These are phyloP conservation scores for Apotomis capreana DNA, from an alignment of 2,888 invertebrate species.

Conservation along the genomic window DNA sequence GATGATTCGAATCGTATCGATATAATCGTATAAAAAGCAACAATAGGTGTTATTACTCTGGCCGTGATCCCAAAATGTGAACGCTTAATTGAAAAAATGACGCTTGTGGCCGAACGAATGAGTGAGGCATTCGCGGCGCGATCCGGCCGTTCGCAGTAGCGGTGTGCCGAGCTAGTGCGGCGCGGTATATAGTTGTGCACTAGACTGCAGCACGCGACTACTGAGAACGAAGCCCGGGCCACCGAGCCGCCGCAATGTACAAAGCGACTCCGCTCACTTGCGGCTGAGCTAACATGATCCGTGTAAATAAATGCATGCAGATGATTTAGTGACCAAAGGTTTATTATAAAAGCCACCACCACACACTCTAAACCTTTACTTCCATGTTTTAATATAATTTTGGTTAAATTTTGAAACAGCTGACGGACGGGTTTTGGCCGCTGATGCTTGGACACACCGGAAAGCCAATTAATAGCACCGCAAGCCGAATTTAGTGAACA, in stretches of 20 bases:
- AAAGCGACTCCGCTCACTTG: slow-evolving; percentile 70
- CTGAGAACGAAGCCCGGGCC: slow-evolving; percentile 38
- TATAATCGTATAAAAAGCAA: slow-evolving; percentile 50
- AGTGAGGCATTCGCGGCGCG: slow-evolving; percentile 25
- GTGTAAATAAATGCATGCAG: slow-evolving; percentile 76
- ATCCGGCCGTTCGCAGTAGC: slow-evolving; percentile 1
- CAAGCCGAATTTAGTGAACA: slow-evolving; percentile 79
- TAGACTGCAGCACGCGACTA: neutral
- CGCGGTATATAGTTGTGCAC: neutral
- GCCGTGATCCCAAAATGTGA: slow-evolving; percentile 71
- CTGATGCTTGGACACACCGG: slow-evolving; percentile 50
- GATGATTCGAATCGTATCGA: slow-evolving; percentile 4
- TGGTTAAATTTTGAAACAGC: slow-evolving; percentile 79
- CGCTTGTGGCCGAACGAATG: slow-evolving; percentile 55
- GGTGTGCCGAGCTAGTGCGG: neutral
- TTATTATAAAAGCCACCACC: slow-evolving; percentile 80
- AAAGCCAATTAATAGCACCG: slow-evolving; percentile 82
- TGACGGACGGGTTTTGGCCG: slow-evolving; percentile 61
- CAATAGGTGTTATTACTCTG: slow-evolving; percentile 60
- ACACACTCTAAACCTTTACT: slow-evolving; percentile 83
- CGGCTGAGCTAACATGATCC: slow-evolving; percentile 72
- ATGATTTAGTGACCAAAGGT: slow-evolving; percentile 75
- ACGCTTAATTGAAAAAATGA: slow-evolving; percentile 55
- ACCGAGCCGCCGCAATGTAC: slow-evolving; percentile 60
- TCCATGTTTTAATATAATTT: slow-evolving; percentile 68